Percentiles rank a stretch among this genome's conserved stretches.
These are phyloP conservation scores for Ammospiza caudacuta DNA, from an alignment of 2,113 vertebrate genomes.

Conservation along the genomic window DNA sequence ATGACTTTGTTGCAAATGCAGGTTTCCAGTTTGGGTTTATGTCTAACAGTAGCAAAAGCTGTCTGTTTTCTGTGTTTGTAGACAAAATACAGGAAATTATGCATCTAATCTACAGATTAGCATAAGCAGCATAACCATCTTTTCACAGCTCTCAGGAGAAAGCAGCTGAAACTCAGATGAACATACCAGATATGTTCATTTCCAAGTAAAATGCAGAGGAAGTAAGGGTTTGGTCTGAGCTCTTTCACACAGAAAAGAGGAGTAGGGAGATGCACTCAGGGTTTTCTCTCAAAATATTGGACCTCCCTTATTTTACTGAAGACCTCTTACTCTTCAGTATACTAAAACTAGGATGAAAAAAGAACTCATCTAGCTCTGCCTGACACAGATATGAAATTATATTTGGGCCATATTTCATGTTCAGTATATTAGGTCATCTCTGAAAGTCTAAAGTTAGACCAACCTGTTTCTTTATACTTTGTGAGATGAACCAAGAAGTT, in stretches of 20 bases:
- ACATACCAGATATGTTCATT: neutral
- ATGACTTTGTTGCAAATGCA: neutral
- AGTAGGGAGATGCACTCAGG: neutral
- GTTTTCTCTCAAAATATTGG: neutral
- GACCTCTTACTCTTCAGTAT: neutral
- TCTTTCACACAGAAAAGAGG: neutral
- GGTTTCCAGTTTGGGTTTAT: neutral
- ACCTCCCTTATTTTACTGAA: neutral
- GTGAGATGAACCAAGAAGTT: neutral
- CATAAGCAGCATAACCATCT: neutral
- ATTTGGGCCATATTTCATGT: neutral
- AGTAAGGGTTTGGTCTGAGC: neutral
- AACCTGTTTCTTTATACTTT: neutral
- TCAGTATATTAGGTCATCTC: neutral
- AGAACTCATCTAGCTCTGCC: neutral
- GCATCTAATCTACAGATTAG: conserved; percentile 19
- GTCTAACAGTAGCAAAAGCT: neutral
- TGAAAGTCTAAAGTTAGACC: neutral
- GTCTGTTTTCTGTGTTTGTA: neutral
- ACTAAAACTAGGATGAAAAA: neutral
- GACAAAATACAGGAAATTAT: conserved; percentile 18
- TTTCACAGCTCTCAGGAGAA: neutral
- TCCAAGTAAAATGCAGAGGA: conserved; percentile 7
- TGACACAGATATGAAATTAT: neutral
- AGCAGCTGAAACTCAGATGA: neutral